Evolutionary conservation across 2,113 vertebrate genomes (phyloP), one percentile per base, ranked within the genome.

Genomic region (Indri indri): DNA sequence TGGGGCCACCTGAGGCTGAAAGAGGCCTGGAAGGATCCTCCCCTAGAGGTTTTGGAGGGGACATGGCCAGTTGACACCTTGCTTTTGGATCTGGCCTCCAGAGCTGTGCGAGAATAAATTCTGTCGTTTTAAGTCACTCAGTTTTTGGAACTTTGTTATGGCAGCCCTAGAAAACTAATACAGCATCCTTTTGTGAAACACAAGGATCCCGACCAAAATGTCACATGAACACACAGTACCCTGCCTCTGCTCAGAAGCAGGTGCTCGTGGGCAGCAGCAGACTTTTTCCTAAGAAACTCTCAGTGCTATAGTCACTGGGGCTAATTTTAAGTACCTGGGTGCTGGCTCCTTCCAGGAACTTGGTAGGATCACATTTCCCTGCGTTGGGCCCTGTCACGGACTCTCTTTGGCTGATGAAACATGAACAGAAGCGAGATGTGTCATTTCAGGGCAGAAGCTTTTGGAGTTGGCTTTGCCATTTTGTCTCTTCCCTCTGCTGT

Each of bases 361-460:
- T 0, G 16, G 7, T 6, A 17, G 45, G 30, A 32, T 34, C 8
- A 2, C 8, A 0, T 8, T 22, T 2, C 45, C 42, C 45, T 13
- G 16, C 18, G 11, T 2, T 0, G 7, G 47, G 9, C 42, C 37
- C 76, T 0, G 1, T 42, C 83, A 7, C 18, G 0, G 50, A 79
- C 74, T 59, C 18, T 25, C 20, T 47, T 20, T n/a, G 76, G 20
- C 12, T 8, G 42, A 4, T 40, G 57, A n/a, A n/a, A 16, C 1
- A 23, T n/a, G 82, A 66, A 57, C 42, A 40, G 54, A 54, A 6
- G 16, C 0, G 22, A 59, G 20, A 13, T 20, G 23, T 40, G 77
- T 47, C 47, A 8, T 37, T 3, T 30, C 4, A 2, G 10, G n/a
- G 37, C 23, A 54, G 45, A 45, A 11, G 22, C 42, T 45, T 59